phyloP scores from a whole-genome alignment of 2,113 vertebrate species.

The Ptychochromis oligacanthus region DNA sequence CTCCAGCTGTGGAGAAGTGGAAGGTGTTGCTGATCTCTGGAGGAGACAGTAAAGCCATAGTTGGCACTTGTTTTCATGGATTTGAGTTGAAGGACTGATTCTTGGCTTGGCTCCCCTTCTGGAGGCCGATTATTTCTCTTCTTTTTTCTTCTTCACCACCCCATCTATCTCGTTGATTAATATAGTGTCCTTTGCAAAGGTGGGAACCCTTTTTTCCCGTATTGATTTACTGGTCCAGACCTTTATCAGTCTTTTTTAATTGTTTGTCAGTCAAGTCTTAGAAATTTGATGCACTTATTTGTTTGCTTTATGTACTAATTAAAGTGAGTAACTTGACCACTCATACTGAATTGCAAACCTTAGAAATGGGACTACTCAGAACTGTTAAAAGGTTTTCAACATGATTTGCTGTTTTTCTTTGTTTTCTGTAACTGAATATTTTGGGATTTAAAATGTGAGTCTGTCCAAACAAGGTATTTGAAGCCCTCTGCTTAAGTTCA shows the following conservation, averaged over 20 bases:
- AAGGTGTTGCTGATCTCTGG: background rate
- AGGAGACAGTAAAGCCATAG: constrained; percentile 20
- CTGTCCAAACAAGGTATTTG: background rate
- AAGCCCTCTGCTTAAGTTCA: background rate
- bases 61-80: constrained; percentile 14
- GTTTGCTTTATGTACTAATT: background rate
- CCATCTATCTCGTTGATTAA: constrained; percentile 20
- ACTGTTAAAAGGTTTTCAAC: background rate
- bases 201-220: background rate
- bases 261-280: background rate
- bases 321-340: background rate
- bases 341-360: background rate
- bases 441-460: background rate
- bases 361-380: accelerated
- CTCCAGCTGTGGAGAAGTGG: constrained; percentile 13
- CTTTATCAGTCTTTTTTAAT: background rate
- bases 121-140: background rate
- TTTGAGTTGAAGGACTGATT: constrained; percentile 6
- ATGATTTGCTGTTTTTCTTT: background rate
- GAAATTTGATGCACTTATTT: background rate
- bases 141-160: background rate
- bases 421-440: background rate
- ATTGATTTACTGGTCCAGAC: background rate
- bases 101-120: background rate
- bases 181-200: background rate